Evolutionary conservation across 1,140 invertebrate species (phyloP).

Genomic region (Penaeus chinensis): DNA sequence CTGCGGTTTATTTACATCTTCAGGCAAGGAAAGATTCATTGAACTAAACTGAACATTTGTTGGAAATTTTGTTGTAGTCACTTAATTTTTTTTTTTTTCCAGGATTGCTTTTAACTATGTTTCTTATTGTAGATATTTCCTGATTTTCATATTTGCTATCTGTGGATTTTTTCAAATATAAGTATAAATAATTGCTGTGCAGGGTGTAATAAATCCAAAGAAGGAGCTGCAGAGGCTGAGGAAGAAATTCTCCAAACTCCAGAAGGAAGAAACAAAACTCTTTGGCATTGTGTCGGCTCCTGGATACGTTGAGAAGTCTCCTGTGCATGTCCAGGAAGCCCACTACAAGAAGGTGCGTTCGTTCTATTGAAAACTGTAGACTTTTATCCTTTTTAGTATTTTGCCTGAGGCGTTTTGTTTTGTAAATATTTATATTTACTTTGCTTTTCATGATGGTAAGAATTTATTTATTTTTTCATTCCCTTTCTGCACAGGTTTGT

Average conservation of each 20-base stretch:
- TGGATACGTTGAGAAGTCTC: conserved; percentile 15
- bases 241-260: conserved; percentile 28
- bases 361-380: not conserved
- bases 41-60: not conserved
- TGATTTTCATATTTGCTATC: too few species aligned
- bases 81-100: not conserved
- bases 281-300: conserved; percentile 8
- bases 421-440: too few species aligned
- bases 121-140: too few species aligned
- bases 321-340: conserved; percentile 26
- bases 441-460: too few species aligned
- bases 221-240: conserved; percentile 22
- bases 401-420: too few species aligned
- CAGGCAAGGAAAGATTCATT: not conserved
- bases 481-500: too few species aligned
- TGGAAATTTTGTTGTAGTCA: not conserved
- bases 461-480: too few species aligned
- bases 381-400: too few species aligned
- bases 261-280: conserved; percentile 32
- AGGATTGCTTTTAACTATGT: not conserved
- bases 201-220: conserved; percentile 39
- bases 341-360: conserved; percentile 18
- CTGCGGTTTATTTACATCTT: conserved; percentile 41
- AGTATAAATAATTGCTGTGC: not conserved
- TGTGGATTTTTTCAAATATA: too few species aligned